Base-by-base conservation (phyloP, 2,888 invertebrate species). In the Pomacea canaliculata region DNA sequence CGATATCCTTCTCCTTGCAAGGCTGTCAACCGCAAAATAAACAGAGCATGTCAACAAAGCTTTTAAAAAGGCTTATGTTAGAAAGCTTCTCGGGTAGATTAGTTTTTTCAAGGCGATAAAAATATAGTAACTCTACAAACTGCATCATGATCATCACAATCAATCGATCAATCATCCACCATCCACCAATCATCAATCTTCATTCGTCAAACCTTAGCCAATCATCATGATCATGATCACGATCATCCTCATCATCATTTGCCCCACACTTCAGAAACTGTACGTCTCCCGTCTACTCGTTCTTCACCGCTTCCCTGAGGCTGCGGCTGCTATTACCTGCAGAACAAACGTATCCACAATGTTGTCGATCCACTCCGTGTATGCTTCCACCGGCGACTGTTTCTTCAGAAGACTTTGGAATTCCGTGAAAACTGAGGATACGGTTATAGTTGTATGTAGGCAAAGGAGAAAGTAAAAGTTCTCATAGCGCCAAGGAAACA, bases 361-460 rank as follows among this genome's bases (percentile, higher is more conserved):
- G 48, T 84, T 85, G 76, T 91, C 91, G 73, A 90, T 81, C 90
- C 91, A 91, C 78, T 90, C 90, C 1, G 88, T 90, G 79, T 88
- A 90, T 0, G 84, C 86, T 78, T 91, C 90, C 18, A 91, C 86
- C 0, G 90, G 86, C 7, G 90, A 86, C 76, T 90, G 90, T 80
- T 89, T 89, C n/a, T 84, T 81, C 46, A 91, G 79, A 67, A 90
- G 78, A 23, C 84, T 87, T 69, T 86, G 87, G 75, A 90, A 87
- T 73, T 90, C 90, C n/a, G 83, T 83, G 71, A 88, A 85, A 80
- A 88, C 90, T 90, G 81, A 59, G 83, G 81, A 56, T 63, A 23
- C 7, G 7, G 16, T 18, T 60, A n/a, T 7, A 60, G n/a, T 19
- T 60, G n/a, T 60, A 60, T 23, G 23, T 23, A 23, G 23, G 23